phyloP scores from a whole-genome alignment of 2,797 vertebrate genomes.

The Mus spretus region DNA sequence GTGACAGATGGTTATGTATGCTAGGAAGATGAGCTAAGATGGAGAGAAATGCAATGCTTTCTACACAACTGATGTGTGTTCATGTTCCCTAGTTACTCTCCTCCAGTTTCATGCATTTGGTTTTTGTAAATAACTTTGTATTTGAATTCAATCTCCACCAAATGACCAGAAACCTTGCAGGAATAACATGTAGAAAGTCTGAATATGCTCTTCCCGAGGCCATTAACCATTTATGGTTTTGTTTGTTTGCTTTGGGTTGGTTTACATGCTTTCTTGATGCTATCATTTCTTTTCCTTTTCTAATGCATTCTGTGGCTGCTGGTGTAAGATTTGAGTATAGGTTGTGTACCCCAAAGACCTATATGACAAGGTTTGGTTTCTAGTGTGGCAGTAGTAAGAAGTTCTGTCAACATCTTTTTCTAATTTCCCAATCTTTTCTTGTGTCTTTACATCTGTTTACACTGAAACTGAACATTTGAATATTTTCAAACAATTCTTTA shows the following conservation, averaged over 20 bases:
- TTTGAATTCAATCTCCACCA: conserved; percentile 55
- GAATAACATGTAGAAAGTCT: background rate
- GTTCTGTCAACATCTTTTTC: background rate
- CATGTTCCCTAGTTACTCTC: background rate
- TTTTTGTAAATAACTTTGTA: background rate
- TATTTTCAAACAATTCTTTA: background rate
- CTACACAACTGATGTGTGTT: background rate
- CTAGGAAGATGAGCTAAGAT: background rate
- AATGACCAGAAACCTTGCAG: background rate
- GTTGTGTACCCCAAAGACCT: background rate
- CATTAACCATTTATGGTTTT: background rate
- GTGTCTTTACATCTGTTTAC: background rate
- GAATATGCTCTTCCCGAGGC: background rate
- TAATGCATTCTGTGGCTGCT: background rate
- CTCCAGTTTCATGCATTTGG: background rate
- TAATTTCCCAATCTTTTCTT: background rate
- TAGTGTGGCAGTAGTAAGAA: background rate
- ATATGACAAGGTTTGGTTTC: background rate
- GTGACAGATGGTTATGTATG: background rate
- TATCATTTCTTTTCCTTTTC: background rate
- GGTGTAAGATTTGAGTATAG: background rate
- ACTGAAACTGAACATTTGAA: background rate
- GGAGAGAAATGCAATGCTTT: background rate
- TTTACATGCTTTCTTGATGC: background rate
- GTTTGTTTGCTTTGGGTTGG: background rate